Evolutionary conservation across 2,113 vertebrate genomes (phyloP).

Genomic region (Oryzias javanicus): DNA sequence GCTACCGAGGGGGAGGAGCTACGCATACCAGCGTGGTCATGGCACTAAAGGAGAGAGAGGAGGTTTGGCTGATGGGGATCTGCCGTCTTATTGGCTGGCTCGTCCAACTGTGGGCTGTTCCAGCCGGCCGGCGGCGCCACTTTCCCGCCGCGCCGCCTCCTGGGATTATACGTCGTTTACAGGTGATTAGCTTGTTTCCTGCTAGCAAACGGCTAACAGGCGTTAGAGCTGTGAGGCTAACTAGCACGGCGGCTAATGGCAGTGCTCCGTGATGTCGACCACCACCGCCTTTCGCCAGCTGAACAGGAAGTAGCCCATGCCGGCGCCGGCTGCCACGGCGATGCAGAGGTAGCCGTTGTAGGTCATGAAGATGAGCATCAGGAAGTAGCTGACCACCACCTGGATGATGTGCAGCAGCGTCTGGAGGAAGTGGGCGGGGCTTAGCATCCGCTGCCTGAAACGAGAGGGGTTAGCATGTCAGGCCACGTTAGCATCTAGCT

Average conservation of each 20-base stretch:
- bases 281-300: constrained; percentile 98
- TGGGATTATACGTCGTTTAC: constrained; percentile 14
- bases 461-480: not conserved
- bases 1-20: constrained; percentile 9
- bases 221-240: constrained; percentile 12
- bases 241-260: constrained; percentile 77
- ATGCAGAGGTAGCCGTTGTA: constrained; percentile 98
- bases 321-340: constrained; percentile 87
- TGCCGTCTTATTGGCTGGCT: constrained; percentile 26
- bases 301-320: constrained; percentile 95
- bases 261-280: constrained; percentile 98
- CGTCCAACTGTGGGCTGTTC: not conserved
- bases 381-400: constrained; percentile 95
- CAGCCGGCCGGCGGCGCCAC: constrained; percentile 14
- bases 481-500: too few species aligned
- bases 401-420: constrained; percentile 91
- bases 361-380: constrained; percentile 99
- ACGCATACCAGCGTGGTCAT: constrained; percentile 10
- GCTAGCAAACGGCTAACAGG: constrained; percentile 2
- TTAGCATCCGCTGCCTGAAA: constrained; percentile 92
- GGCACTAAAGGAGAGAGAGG: constrained; percentile 23
- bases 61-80: constrained; percentile 23
- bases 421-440: constrained; percentile 89
- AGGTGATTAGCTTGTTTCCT: not conserved
- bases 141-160: constrained; percentile 5